Conservation (phyloP, 2,113 vertebrate genomes). For the Alethe diademata region DNA sequence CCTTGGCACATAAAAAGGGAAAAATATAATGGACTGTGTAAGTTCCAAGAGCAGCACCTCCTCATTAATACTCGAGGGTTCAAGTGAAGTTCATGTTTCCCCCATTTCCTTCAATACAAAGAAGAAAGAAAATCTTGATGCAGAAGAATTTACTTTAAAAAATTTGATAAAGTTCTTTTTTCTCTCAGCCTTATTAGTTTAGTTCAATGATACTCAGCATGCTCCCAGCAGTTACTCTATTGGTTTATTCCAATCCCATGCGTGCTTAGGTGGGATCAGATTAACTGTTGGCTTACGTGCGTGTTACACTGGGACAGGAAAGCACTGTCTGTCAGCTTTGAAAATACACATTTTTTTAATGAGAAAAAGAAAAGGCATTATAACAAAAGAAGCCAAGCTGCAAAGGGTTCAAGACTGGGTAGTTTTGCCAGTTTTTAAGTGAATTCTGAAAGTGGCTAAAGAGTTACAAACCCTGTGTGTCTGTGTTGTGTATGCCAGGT, state of each 20-base stretch:
- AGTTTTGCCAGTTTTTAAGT: constrained; percentile 42
- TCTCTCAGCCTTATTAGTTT: constrained; percentile 26
- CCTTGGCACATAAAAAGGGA: neutral
- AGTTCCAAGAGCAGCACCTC: neutral
- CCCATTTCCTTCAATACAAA: neutral
- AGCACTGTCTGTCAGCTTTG: constrained; percentile 49
- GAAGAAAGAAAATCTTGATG: neutral
- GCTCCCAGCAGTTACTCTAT: neutral
- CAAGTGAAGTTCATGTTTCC: neutral
- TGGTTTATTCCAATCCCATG: constrained; percentile 30
- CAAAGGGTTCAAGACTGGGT: constrained; percentile 34
- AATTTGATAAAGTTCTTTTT: neutral
- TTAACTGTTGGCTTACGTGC: neutral
- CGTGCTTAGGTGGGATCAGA: constrained; percentile 6
- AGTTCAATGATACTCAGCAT: neutral
- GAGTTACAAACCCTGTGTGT: constrained; percentile 67
- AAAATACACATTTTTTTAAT: constrained; percentile 8
- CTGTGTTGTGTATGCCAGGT: constrained; percentile 75
- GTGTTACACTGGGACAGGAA: neutral
- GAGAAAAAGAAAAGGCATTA: constrained; percentile 7
- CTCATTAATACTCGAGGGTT: neutral
- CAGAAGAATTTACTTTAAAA: neutral
- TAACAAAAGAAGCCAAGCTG: constrained; percentile 22
- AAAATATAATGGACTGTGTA: neutral
- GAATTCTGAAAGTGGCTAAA: constrained; percentile 67